These are phyloP conservation scores for Trachymyrmex cornetzi DNA, from an alignment of 1,140 invertebrate species.

Conservation along the genomic window DNA sequence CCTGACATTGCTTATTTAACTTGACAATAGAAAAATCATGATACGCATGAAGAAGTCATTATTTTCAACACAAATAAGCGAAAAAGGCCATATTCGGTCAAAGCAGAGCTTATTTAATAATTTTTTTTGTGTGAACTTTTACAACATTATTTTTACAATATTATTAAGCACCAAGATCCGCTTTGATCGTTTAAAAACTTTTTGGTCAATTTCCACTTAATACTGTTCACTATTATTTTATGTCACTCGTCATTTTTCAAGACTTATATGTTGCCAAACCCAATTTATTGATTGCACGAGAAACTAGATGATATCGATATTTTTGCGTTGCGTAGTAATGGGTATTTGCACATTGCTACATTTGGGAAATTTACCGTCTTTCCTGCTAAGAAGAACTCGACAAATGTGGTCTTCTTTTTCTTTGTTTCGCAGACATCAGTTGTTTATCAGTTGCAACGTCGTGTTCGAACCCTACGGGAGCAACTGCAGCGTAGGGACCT, in stretches of 20 bases:
- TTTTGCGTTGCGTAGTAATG: not conserved
- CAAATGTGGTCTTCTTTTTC: constrained; percentile 1
- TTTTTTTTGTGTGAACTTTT: too few relatives aligned
- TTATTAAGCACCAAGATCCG: too few relatives aligned
- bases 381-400: not conserved
- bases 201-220: too few relatives aligned
- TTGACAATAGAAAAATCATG: not conserved
- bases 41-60: not conserved
- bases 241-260: not conserved
- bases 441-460: constrained; percentile 94
- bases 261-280: not conserved
- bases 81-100: too few relatives aligned
- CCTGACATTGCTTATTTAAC: not conserved
- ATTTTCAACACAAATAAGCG: not conserved
- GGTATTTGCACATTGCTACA: not conserved
- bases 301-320: not conserved
- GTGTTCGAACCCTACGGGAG: constrained; percentile 93
- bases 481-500: constrained; percentile 96
- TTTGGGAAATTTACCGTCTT: not conserved
- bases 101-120: too few relatives aligned
- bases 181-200: too few relatives aligned
- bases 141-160: too few relatives aligned
- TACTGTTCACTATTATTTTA: not conserved
- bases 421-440: constrained; percentile 89
- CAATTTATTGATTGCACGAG: constrained; percentile 11